A percentile compares a stretch with the other conserved stretches of the same genome.
phyloP scores from a whole-genome alignment of 64 coral and sea anemone species.

The Pocillopora verrucosa region DNA sequence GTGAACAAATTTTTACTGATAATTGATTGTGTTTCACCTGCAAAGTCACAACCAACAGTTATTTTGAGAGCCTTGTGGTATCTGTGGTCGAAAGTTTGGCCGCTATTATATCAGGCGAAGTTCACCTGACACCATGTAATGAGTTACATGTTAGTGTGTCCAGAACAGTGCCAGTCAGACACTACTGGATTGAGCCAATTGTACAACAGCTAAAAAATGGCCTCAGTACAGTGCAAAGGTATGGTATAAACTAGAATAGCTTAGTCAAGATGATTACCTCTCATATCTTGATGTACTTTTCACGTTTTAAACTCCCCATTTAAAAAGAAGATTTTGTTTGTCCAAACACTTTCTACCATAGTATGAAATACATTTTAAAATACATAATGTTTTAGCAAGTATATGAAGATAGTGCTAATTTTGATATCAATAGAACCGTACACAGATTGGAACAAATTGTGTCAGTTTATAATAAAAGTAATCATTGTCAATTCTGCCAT shows the following conservation, averaged over 20 bases:
- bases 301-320: too few species aligned
- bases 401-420: too few species aligned
- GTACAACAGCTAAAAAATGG: constrained; percentile 56
- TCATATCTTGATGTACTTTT: too few species aligned
- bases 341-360: too few species aligned
- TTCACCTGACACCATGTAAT: constrained; percentile 52
- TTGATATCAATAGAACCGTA: too few species aligned
- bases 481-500: too few species aligned
- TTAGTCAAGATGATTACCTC: too few species aligned
- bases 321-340: too few species aligned
- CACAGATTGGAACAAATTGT: too few species aligned
- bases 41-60: constrained; percentile 37
- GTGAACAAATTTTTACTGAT: neutral
- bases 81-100: constrained; percentile 61
- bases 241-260: neutral
- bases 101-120: neutral
- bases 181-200: constrained; percentile 91
- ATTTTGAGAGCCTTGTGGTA: constrained; percentile 48
- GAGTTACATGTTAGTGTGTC: constrained; percentile 95
- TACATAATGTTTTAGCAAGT: too few species aligned
- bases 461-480: too few species aligned
- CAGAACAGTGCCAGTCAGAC: constrained; percentile 84
- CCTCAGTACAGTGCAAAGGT: constrained; percentile 62
- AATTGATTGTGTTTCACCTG: neutral
- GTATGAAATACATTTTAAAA: too few species aligned